These are phyloP conservation scores for Cetoscarus ocellatus DNA, from an alignment of 2,797 vertebrate species.

Conservation along the genomic window DNA sequence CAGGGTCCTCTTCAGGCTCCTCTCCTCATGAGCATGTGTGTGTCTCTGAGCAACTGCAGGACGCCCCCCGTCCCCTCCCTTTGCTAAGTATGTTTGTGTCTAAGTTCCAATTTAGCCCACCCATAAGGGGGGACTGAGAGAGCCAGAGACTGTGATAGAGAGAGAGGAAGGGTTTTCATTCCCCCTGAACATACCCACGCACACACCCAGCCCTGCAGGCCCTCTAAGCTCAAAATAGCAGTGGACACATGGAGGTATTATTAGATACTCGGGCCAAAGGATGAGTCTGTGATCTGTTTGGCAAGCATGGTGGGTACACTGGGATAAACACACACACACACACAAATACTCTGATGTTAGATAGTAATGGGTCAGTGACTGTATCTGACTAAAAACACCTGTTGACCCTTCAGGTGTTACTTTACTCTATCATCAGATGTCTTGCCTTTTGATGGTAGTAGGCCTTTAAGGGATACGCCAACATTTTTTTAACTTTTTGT, in stretches of 20 bases:
- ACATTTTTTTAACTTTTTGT: no score
- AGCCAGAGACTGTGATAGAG: slow-evolving; percentile 10
- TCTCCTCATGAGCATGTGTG: neutral
- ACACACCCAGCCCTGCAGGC: slow-evolving; percentile 49
- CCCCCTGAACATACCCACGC: slow-evolving; percentile 42
- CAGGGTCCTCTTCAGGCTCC: slow-evolving; percentile 10
- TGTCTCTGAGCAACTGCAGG: slow-evolving; percentile 49
- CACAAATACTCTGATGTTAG: slow-evolving; percentile 21
- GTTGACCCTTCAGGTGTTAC: neutral
- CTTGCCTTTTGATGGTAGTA: neutral
- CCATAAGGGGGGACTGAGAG: slow-evolving; percentile 4
- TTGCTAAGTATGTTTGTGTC: slow-evolving; percentile 41
- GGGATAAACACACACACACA: slow-evolving; percentile 44
- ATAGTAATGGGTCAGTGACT: neutral
- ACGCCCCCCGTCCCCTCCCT: neutral
- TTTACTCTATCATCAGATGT: neutral
- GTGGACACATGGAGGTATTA: slow-evolving; percentile 74
- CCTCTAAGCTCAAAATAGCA: slow-evolving; percentile 76
- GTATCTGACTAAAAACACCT: neutral
- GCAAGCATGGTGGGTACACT: slow-evolving; percentile 34
- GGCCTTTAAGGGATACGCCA: no score
- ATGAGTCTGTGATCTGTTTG: slow-evolving; percentile 67
- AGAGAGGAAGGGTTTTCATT: slow-evolving; percentile 13
- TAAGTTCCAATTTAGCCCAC: slow-evolving; percentile 46
- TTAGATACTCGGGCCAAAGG: slow-evolving; percentile 72